Percentiles rank a stretch among this genome's conserved stretches.
These are phyloP conservation scores for Tipula lateralis DNA, from an alignment of 2,888 invertebrate genomes.

Conservation along the genomic window DNA sequence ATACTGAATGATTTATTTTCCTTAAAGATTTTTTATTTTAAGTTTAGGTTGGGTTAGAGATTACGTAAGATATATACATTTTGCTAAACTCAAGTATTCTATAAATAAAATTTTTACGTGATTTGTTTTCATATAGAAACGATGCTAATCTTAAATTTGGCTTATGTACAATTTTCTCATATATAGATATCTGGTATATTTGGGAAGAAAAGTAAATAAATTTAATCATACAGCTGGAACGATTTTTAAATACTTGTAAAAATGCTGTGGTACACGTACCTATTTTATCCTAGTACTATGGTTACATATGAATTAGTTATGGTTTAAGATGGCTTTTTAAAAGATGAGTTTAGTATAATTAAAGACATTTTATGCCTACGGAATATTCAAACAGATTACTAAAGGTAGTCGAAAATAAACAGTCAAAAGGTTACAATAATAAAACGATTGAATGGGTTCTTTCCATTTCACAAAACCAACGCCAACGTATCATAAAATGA, in stretches of 20 bases:
- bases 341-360: too few relatives aligned
- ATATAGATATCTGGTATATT: background rate
- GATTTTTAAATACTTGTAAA: background rate
- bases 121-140: background rate
- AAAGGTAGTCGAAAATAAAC: too few relatives aligned
- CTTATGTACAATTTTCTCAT: background rate
- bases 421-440: too few relatives aligned
- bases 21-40: background rate
- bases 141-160: background rate
- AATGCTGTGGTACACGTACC: too few relatives aligned
- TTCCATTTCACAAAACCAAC: too few relatives aligned
- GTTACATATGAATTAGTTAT: too few relatives aligned
- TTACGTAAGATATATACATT: background rate
- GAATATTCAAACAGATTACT: too few relatives aligned
- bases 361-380: too few relatives aligned
- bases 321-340: too few relatives aligned
- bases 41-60: background rate
- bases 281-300: too few relatives aligned
- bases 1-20: conserved; percentile 1
- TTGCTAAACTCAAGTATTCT: background rate
- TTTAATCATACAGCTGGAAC: background rate
- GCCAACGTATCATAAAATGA: too few relatives aligned
- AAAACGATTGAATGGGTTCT: too few relatives aligned
- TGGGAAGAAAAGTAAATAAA: background rate
- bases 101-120: conserved; percentile 5